These are phyloP conservation scores for Chymomyza fuscimana DNA, from an alignment of 2,888 invertebrate species.

Conservation along the genomic window DNA sequence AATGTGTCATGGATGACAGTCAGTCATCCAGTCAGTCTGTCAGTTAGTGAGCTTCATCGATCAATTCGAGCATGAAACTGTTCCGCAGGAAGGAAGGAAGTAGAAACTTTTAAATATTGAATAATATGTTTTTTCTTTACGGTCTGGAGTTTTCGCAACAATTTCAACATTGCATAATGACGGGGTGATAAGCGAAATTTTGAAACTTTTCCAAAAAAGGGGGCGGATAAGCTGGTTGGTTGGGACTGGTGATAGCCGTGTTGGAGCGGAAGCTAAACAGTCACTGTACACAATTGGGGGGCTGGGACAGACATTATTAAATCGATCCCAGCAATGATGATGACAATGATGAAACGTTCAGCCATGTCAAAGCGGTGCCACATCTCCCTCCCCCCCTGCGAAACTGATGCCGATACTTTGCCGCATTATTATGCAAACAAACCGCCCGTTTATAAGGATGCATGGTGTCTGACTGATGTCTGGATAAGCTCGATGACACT, in stretches of 20 bases:
- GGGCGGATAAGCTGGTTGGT: neutral
- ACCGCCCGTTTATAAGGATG: slow-evolving; percentile 6
- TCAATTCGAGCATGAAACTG: slow-evolving; percentile 63
- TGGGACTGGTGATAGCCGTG: slow-evolving; percentile 10
- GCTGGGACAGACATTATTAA: slow-evolving; percentile 16
- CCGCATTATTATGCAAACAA: slow-evolving; percentile 33
- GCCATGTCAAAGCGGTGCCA: neutral
- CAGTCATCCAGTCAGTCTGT: slow-evolving; percentile 15
- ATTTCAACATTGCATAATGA: slow-evolving; percentile 32
- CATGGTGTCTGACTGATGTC: neutral
- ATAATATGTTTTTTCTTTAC: slow-evolving; percentile 54
- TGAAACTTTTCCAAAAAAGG: slow-evolving; percentile 22
- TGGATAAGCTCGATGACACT: neutral
- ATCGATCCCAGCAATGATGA: slow-evolving; percentile 37
- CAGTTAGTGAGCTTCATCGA: slow-evolving; percentile 62
- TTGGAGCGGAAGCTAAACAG: slow-evolving; percentile 8
- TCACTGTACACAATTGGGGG: slow-evolving; percentile 10
- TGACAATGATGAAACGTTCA: slow-evolving; percentile 29
- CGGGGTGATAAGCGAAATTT: slow-evolving; percentile 37
- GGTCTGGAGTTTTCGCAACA: slow-evolving; percentile 12
- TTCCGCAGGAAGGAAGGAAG: slow-evolving; percentile 34
- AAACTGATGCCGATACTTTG: slow-evolving; percentile 25
- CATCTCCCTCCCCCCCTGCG: no score
- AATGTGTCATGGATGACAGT: neutral
- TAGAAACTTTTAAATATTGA: slow-evolving; percentile 64